phyloP scores from a whole-genome alignment of 37 sponge, comb jelly and placozoan species.

The Beroe forskalii region DNA sequence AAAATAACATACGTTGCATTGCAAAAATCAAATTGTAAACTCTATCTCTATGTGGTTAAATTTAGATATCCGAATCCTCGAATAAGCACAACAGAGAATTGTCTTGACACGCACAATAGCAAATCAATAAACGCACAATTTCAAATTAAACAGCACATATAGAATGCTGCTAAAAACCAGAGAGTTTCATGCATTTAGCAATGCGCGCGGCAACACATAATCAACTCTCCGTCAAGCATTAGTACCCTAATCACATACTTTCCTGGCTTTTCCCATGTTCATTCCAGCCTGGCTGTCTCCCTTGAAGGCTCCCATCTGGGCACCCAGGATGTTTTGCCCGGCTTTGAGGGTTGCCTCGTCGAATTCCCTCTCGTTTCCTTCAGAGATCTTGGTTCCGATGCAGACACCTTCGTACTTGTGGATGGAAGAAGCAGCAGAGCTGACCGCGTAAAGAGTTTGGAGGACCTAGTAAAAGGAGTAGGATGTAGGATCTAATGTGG shows the following conservation, averaged over 20 bases:
- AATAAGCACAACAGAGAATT: too few species aligned
- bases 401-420: conserved; percentile 71
- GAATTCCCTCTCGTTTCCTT: conserved; percentile 73
- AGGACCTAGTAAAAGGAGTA: background rate
- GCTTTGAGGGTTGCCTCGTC: conserved; percentile 74
- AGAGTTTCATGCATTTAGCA: too few species aligned
- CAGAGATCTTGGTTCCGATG: conserved; percentile 83
- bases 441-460: background rate
- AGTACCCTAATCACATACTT: background rate
- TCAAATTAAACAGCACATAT: too few species aligned
- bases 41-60: too few species aligned
- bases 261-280: conserved; percentile 54
- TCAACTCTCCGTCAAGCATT: too few species aligned
- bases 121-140: too few species aligned
- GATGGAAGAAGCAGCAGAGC: background rate
- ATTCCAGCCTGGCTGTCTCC: conserved; percentile 89
- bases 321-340: conserved; percentile 78
- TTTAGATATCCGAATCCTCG: too few species aligned
- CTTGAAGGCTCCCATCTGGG: conserved; percentile 88
- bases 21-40: too few species aligned
- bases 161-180: too few species aligned
- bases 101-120: too few species aligned
- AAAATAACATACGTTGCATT: too few species aligned
- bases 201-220: too few species aligned
- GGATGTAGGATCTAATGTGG: background rate